phyloP scores from a whole-genome alignment of 2,113 vertebrate genomes.

The Abramis brama region DNA sequence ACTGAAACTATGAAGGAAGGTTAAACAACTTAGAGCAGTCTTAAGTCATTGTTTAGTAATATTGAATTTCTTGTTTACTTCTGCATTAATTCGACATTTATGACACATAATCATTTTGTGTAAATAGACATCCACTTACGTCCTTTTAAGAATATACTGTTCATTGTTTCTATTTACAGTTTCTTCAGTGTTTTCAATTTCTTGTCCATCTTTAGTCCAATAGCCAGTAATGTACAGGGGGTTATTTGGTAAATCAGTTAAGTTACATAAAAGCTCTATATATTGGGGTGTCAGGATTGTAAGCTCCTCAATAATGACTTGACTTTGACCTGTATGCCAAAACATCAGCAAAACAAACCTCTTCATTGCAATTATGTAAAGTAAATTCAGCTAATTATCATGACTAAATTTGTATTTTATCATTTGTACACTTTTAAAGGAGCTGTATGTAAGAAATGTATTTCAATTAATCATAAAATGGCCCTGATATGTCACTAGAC shows the following conservation, averaged over 20 bases:
- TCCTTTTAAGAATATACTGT: slow-evolving; percentile 61
- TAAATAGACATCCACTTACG: slow-evolving; percentile 58
- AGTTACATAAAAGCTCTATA: slow-evolving; percentile 65
- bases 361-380: neutral
- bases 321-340: slow-evolving; percentile 62
- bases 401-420: no score
- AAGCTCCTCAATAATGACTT: slow-evolving; percentile 55
- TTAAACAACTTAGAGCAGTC: neutral
- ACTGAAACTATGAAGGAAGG: slow-evolving; percentile 62
- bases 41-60: neutral
- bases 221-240: slow-evolving; percentile 58
- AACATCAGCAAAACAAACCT: slow-evolving; percentile 28
- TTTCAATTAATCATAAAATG: no score
- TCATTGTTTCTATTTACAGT: slow-evolving; percentile 56
- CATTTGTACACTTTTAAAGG: neutral
- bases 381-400: neutral
- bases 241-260: slow-evolving; percentile 57
- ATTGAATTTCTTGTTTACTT: neutral
- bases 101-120: neutral
- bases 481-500: no score
- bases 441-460: no score
- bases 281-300: slow-evolving; percentile 56
- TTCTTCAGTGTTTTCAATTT: slow-evolving; percentile 57
- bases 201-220: slow-evolving; percentile 68
- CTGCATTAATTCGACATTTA: neutral